Conservation (phyloP, 2,797 vertebrate genomes). For the Uromys caudimaculatus region DNA sequence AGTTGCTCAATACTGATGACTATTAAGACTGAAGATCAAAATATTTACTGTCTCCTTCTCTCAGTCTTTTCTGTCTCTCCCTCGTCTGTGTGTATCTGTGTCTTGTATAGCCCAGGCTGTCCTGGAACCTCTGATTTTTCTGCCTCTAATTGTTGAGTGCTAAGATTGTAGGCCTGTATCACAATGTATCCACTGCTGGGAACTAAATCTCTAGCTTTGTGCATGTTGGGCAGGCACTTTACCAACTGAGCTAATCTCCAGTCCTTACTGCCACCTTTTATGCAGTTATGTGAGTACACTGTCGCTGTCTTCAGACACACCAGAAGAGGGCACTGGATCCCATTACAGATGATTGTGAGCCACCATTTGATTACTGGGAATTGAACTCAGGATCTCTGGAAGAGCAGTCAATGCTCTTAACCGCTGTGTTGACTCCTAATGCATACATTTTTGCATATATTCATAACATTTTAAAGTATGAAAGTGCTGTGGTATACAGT, state of each 20-base stretch:
- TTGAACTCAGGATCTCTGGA: no score
- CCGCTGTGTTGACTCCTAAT: not conserved
- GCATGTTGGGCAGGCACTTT: not conserved
- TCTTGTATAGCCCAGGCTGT: not conserved
- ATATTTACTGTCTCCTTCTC: constrained; percentile 7
- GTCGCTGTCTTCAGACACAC: no score
- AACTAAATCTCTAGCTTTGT: not conserved
- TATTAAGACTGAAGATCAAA: not conserved
- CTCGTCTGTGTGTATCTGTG: not conserved
- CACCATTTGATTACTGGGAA: no score
- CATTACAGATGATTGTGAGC: no score
- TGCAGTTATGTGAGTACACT: no score
- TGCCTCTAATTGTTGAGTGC: not conserved
- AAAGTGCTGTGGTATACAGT: not conserved
- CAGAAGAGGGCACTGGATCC: no score
- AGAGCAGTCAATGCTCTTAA: no score
- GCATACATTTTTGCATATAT: not conserved
- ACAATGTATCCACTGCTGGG: not conserved
- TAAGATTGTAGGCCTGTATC: not conserved
- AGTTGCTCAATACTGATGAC: not conserved
- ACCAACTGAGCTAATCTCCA: not conserved
- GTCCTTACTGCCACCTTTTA: not conserved
- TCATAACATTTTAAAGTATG: constrained; percentile 31
- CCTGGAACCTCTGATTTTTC: not conserved
- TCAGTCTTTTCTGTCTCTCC: not conserved